phyloP scores from a whole-genome alignment of 2,888 invertebrate species.

The Horisme vitalbata region DNA sequence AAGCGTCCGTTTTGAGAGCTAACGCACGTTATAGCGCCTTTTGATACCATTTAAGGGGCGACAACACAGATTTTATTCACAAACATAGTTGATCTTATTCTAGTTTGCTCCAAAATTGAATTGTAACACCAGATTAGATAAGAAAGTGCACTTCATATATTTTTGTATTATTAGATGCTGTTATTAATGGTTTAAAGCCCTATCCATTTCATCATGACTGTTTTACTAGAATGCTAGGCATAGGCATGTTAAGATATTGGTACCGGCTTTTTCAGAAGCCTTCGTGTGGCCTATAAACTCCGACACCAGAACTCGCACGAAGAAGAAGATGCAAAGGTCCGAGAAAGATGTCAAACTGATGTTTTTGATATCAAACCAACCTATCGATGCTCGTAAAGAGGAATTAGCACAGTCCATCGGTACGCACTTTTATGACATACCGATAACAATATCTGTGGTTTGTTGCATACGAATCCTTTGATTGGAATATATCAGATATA shows the following conservation, averaged over 20 bases:
- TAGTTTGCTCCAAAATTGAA: too few species aligned
- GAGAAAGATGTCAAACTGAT: conserved; percentile 28
- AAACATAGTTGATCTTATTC: neutral
- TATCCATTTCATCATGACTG: too few species aligned
- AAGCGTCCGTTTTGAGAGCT: conserved; percentile 63
- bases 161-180: too few species aligned
- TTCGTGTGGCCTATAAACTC: too few species aligned
- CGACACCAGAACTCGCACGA: too few species aligned
- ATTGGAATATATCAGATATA: too few species aligned
- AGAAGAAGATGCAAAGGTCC: neutral
- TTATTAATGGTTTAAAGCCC: too few species aligned
- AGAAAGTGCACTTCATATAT: too few species aligned
- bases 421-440: conserved; percentile 43
- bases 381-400: conserved; percentile 54
- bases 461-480: conserved; percentile 28
- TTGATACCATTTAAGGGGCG: conserved; percentile 11
- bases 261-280: too few species aligned
- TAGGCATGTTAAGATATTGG: too few species aligned
- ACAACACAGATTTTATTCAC: neutral
- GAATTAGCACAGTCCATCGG: conserved; percentile 47
- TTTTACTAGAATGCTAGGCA: too few species aligned
- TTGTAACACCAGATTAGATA: too few species aligned
- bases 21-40: conserved; percentile 39
- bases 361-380: conserved; percentile 36
- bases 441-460: conserved; percentile 43